Base-by-base conservation (phyloP, 2,797 vertebrate species). In the Carapus acus region DNA sequence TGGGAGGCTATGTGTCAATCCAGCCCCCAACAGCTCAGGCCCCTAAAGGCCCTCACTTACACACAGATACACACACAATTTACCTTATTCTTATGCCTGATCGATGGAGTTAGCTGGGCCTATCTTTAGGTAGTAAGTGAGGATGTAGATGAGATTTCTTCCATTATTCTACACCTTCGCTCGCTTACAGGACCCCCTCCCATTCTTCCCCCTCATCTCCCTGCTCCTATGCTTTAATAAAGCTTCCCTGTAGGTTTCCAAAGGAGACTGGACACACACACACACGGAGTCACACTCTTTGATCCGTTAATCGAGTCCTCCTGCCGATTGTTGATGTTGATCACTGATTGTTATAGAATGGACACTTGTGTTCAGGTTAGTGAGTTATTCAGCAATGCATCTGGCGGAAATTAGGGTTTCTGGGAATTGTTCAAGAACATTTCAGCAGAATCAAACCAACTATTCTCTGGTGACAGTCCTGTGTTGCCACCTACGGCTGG, bases 101-200 rank as follows among this genome's bases (percentile, higher is more conserved):
- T 56, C 79, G 75, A 81, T 69, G 64, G 73, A 68, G 77, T 80
- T 77, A 82, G 76, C 78, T 80, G 77, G 68, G 27, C 9, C 67
- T 17, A 44, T 72, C 65, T 67, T 47, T 49, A 41, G 46, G 54
- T 42, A 36, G 33, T 66, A 57, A 65, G 36, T 20, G 13, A 60
- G 56, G 23, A 52, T 40, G 15, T 46, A 23, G 48, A 40, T 49
- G 54, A 54, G 50, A 53, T 56, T 43, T 70, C 65, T 34, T 43
- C 38, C 48, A 54, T 58, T 59, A 65, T 23, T 62, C 59, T 37
- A 8, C 24, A n/a, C n/a, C n/a, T n/a, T n/a, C n/a, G n/a, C n/a
- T n/a, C n/a, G n/a, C n/a, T n/a, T n/a, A n/a, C n/a, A n/a, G n/a
- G n/a, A n/a, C n/a, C n/a, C n/a, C n/a, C n/a, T n/a, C n/a, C n/a